Evolutionary conservation across 2,113 vertebrate genomes (phyloP), one percentile per base, ranked within the genome.

Genomic region (Chloroceryle aenea): DNA sequence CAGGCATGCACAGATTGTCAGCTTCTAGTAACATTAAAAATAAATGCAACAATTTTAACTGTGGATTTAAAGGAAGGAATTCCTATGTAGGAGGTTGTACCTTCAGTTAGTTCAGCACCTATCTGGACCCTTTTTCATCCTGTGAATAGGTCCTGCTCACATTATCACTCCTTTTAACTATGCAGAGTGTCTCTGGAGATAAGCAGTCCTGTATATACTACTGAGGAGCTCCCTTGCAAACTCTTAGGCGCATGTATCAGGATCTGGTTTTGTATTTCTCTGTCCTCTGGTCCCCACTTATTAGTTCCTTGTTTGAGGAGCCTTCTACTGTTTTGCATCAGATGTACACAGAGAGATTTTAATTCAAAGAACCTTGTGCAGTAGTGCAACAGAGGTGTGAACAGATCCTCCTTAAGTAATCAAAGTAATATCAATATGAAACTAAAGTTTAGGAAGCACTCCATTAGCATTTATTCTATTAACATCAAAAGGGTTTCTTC

Each of bases 181-280:
- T 3, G 17, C 21, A 77, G 62, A 68, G 10, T n/a, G 80, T 76
- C 30, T 85, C 76, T 53, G 30, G 30, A 69, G 68, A 48, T 62
- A 43, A 1, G 6, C 7, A 40, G 40, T 71, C 42, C 47, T 62
- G 19, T 43, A 17, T 0, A 0, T 6, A 42, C 23, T 7, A 48
- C 9, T 71, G 42, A 81, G 14, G 12, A 93, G 5, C 12, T 52
- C 22, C 21, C 53, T 58, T 73, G 48, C 73, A 21, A 96, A 23
- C 14, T 8, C 3, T 32, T 61, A 48, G 27, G 36, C 23, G 23
- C 21, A 67, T 43, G 10, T 5, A 10, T 77, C 50, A 69, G n/a
- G 19, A 62, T 73, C 43, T 66, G 20, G 5, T 14, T 56, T 59
- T 73, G 14, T 23, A 10, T 11, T 87, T 91, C 9, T 32, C 7